Evolutionary conservation across 2,888 invertebrate species (phyloP), one percentile per base, ranked within the genome.

Genomic region (Parapristionchus giblindavisi): DNA sequence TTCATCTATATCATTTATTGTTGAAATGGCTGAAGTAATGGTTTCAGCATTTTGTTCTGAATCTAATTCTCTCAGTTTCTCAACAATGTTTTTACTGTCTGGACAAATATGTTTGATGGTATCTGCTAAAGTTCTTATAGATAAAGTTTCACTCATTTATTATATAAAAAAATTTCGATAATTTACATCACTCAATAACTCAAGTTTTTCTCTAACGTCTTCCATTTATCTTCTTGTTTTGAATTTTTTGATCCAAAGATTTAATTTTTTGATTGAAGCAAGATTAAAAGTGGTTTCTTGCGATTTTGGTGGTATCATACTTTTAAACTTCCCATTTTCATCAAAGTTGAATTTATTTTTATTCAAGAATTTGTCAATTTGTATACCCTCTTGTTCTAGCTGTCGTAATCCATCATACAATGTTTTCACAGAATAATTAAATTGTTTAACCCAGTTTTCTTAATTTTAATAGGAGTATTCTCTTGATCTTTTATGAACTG

Each of bases 101-200:
- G 52, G 52, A 21, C 52, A 52, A 52, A 52, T 52, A 21, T 52
- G 52, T 52, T 52, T 52, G 21, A 52, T 52, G 24, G 52, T 52
- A 52, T 52, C 52, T 52, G 52, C 52, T n/a, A 52, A 24, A 52
- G 52, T 52, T 52, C 24, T 5, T 4, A 52, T 21, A 52, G 52
- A 52, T 52, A 52, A 21, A 52, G 52, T 52, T 52, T 52, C n/a
- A 52, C 52, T 52, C 52, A 52, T 52, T 52, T 52, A 52, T n/a
- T n/a, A n/a, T n/a, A n/a, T n/a, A n/a, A n/a, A n/a, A n/a, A n/a
- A n/a, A n/a, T n/a, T n/a, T n/a, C n/a, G n/a, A n/a, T n/a, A n/a
- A n/a, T n/a, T n/a, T n/a, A n/a, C n/a, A n/a, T n/a, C n/a, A n/a
- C n/a, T n/a, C n/a, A n/a, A 21, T 52, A 52, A 24, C 21, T 52